These are phyloP conservation scores for Piprites chloris DNA, from an alignment of 2,113 vertebrate genomes.

Conservation along the genomic window DNA sequence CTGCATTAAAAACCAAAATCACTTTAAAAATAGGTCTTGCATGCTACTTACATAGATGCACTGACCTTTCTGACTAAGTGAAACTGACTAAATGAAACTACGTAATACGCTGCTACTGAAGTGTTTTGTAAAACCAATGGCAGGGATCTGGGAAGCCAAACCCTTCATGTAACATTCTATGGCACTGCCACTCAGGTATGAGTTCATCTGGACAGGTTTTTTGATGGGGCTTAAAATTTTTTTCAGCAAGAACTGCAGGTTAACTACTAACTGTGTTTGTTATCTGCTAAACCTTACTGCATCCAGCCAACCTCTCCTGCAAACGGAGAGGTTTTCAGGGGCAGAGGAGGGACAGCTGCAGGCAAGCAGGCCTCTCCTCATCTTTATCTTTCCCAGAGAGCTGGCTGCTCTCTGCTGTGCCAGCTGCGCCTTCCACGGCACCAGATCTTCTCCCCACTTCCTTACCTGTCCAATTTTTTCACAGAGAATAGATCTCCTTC, in stretches of 20 bases:
- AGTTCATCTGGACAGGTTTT: neutral
- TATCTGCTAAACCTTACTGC: neutral
- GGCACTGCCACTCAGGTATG: rapidly evolving
- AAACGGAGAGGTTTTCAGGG: rapidly evolving
- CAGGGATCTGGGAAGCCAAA: neutral
- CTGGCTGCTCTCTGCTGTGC: neutral
- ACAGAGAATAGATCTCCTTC: rapidly evolving
- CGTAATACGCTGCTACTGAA: neutral
- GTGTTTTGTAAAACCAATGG: neutral
- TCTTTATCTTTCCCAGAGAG: neutral
- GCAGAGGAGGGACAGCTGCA: neutral
- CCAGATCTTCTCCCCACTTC: neutral
- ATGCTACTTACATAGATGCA: rapidly evolving
- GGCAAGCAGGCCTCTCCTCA: neutral
- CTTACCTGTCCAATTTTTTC: neutral
- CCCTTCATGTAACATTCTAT: neutral
- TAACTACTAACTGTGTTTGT: neutral
- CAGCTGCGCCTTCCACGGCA: neutral
- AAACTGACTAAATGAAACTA: no score
- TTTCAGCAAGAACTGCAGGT: neutral
- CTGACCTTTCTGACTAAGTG: rapidly evolving
- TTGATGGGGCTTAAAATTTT: neutral
- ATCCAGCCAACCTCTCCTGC: neutral
- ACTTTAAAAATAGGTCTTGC: neutral
- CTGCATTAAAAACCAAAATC: neutral